Conservation (phyloP, 2,113 vertebrate species). For the Neogale vison region DNA sequence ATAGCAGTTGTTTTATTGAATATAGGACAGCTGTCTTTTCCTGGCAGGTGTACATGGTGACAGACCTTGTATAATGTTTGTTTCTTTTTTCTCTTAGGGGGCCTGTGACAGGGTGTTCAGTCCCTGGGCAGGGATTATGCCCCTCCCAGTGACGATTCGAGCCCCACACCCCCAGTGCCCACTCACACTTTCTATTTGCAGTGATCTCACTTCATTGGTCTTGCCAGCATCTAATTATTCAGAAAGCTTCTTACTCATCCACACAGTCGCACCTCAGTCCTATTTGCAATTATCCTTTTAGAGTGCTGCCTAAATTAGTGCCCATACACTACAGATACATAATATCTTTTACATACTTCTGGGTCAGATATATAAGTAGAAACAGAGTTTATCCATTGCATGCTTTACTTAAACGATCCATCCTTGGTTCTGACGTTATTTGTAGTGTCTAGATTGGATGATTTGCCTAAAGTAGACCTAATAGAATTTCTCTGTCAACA, state of each 20-base stretch:
- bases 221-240: constrained; percentile 18
- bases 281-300: background rate
- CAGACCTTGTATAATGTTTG: background rate
- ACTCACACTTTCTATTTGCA: background rate
- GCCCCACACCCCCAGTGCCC: background rate
- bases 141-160: background rate
- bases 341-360: background rate
- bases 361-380: background rate
- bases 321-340: background rate
- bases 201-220: background rate
- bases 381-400: background rate
- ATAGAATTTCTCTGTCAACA: background rate
- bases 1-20: background rate
- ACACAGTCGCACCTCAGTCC: background rate
- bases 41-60: background rate
- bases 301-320: background rate
- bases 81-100: background rate
- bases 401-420: background rate
- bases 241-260: background rate
- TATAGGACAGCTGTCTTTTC: background rate
- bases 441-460: background rate
- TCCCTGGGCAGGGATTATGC: background rate
- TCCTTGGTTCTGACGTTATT: background rate
- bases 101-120: background rate
- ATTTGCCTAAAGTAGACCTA: background rate